Conservation (phyloP, 2,797 vertebrate genomes). For the Hybognathus amarus region DNA sequence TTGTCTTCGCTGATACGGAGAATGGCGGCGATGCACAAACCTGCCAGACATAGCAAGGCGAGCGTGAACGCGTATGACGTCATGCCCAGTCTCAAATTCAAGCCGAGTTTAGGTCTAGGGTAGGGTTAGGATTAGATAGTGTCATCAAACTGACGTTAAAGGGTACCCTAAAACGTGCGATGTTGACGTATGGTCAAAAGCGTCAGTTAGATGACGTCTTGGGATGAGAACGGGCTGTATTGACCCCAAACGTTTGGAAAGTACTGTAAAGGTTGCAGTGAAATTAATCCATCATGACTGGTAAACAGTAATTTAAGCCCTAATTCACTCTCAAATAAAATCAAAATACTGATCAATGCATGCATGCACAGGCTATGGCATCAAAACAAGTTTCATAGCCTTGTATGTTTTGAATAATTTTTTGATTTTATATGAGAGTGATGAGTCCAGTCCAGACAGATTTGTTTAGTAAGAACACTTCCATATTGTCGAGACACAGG, state of each 20-base stretch:
- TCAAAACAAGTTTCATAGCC: not conserved
- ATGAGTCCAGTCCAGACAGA: slow-evolving; percentile 45
- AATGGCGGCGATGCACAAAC: too few species aligned
- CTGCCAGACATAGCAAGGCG: too few species aligned
- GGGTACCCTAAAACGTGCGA: too few species aligned
- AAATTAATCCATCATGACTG: not conserved
- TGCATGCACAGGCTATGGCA: not conserved
- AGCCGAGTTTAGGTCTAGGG: too few species aligned
- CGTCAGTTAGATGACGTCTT: too few species aligned
- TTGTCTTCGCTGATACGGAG: too few species aligned
- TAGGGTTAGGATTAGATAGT: too few species aligned
- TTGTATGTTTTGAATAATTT: not conserved
- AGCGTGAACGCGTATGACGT: too few species aligned
- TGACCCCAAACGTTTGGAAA: not conserved
- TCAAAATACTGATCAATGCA: not conserved
- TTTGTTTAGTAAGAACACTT: slow-evolving; percentile 36
- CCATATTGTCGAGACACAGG: slow-evolving; percentile 68
- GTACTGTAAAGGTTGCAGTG: not conserved
- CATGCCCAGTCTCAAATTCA: too few species aligned
- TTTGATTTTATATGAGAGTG: not conserved
- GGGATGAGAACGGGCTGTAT: too few species aligned
- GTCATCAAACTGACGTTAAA: too few species aligned
- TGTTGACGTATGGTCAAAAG: too few species aligned
- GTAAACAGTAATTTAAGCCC: not conserved
- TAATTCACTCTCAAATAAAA: not conserved